These are phyloP conservation scores for Lapara coniferarum DNA, from an alignment of 2,888 invertebrate genomes.

Conservation along the genomic window DNA sequence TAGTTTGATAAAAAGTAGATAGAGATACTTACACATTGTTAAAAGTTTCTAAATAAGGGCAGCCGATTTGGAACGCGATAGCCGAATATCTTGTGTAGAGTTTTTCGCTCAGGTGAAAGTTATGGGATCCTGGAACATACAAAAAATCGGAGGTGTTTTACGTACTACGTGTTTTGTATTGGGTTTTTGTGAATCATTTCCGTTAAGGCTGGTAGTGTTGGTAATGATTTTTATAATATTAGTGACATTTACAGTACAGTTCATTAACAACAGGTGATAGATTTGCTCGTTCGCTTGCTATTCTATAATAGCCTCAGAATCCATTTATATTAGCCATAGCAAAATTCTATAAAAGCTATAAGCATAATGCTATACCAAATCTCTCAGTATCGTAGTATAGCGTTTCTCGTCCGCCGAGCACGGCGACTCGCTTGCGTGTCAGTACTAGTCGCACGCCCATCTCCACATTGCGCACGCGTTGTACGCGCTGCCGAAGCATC, in stretches of 20 bases:
- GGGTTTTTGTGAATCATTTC: no score
- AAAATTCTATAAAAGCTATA: background rate
- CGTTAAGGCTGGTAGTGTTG: no score
- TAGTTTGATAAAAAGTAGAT: background rate
- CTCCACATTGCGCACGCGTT: constrained; percentile 88
- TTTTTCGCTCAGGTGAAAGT: constrained; percentile 90
- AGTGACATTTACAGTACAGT: no score
- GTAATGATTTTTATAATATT: no score
- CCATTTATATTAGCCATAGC: no score
- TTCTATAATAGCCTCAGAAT: no score
- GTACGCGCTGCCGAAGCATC: constrained; percentile 85
- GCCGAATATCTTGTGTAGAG: constrained; percentile 90
- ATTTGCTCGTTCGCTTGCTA: no score
- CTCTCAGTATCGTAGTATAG: constrained; percentile 89
- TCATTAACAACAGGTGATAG: no score
- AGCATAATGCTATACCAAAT: constrained; percentile 80
- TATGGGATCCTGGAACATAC: constrained; percentile 79
- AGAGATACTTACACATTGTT: constrained; percentile 85
- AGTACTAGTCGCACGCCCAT: constrained; percentile 87
- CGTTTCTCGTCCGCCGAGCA: constrained; percentile 89
- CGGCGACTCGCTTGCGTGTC: constrained; percentile 84
- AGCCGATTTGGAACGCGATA: constrained; percentile 89
- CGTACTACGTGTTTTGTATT: no score
- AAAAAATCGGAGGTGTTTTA: background rate
- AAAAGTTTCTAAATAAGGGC: constrained; percentile 88